Base-by-base conservation (phyloP, 2,113 vertebrate species). In the Conger conger region DNA sequence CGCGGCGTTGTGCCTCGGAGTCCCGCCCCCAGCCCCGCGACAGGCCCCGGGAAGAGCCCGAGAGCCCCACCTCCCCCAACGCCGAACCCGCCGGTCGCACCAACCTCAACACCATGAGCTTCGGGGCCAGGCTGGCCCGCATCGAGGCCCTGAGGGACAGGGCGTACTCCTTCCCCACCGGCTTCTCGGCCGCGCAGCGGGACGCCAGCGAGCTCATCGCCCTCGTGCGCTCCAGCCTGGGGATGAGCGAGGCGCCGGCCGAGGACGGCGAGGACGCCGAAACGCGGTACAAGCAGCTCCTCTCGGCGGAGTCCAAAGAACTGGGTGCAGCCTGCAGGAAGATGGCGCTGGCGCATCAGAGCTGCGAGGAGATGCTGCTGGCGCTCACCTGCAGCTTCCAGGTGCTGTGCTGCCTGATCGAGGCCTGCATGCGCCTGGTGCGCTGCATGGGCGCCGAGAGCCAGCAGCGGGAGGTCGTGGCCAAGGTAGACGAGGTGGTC, bases 381-480 rank as follows among this genome's bases (percentile, higher is more conserved):
- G 97, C 97, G 80, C 96, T 98, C 95, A 97, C 96, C 83, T 97
- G 97, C 94, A 98, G 97, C 94, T 98, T 98, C 92, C 96, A 98
- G 95, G 96, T 97, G 87, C 96, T 98, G 91, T 99, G 97, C 93
- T 97, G 97, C 93, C 93, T 98, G 86, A 96, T 96, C 86, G 96
- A 99, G 94, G 97, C 97, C 91, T 97, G 97, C 97, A 97, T 98
- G 96, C 96, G 95, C 89, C 96, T 98, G 86, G 95, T 96, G 93
- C 97, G 97, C 93, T 95, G 96, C 33, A 95, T 97, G 94, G 94
- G 94, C 93, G 92, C 91, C 2, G 95, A 97, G 93, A 92, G 90
- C 79, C 93, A 96, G 94, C 96, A 92, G 88, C 94, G 93, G 38
- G 95, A 96, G 92, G 95, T 97, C 90, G 95, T 97, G 89, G 94